Base-by-base conservation (phyloP, 2,888 invertebrate species). In the Vanessa cardui region DNA sequence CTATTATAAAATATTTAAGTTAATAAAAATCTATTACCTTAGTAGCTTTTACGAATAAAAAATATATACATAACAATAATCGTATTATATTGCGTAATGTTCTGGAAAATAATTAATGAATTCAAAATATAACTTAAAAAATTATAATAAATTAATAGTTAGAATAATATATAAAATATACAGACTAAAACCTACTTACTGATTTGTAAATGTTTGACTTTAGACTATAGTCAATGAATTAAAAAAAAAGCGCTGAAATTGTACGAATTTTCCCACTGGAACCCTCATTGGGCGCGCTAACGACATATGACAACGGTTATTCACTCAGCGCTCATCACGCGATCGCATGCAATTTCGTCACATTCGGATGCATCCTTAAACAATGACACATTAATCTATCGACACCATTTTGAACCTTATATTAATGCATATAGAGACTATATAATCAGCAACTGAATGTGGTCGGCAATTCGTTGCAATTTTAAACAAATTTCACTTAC, bases 301-400 rank as follows among this genome's bases (percentile, higher is more conserved):
- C 82, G 84, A 82, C 89, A 87, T 81, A 80, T 86, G 88, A 87
- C 86, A 84, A 79, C 80, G 80, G 83, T 86, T 83, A 85, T 83
- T 82, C 81, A 82, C 83, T 84, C 85, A 86, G 86, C 87, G 79
- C 70, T 77, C 84, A 83, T 85, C 90, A 89, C 85, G 88, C 87
- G 82, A 88, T 86, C 79, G 85, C 88, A 80, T 86, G 88, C 82
- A 79, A 83, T 80, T 78, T 76, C 80, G 87, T 86, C 83, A 88
- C 85, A 88, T 84, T 81, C 79, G 81, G 83, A 75, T 84, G 80
- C 77, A 74, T 69, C 26, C 33, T 21, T 9, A 18, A 44, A 68
- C 73, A 54, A 64, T 63, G 6, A 50, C 58, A 50, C 3, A 50
- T 50, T 52, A 60, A 62, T 49, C 33, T 54, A 21, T 39, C 16